These are phyloP conservation scores for Tinea semifulvella DNA, from an alignment of 2,888 invertebrate genomes.

Conservation along the genomic window DNA sequence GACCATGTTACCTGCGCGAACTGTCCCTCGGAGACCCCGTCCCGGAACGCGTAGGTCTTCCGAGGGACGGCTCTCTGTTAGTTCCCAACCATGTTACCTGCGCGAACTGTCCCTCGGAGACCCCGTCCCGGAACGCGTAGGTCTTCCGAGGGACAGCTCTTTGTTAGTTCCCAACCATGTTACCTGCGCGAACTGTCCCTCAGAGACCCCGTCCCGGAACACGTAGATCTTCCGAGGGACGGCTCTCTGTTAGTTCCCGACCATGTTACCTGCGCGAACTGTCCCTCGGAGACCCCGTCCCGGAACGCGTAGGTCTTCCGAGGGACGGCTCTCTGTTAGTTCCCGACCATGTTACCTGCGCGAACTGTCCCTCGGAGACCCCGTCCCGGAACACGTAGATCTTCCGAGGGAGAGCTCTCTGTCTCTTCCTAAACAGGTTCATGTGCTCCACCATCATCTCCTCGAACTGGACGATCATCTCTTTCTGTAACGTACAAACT, in stretches of 20 bases:
- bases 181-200: conserved; percentile 80
- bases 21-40: conserved; percentile 90
- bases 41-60: conserved; percentile 80
- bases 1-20: conserved; percentile 70
- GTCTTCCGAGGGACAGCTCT: conserved; percentile 75
- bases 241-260: too few relatives aligned
- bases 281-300: conserved; percentile 90
- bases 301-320: conserved; percentile 78
- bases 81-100: conserved; percentile 54
- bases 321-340: too few relatives aligned
- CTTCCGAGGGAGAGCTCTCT: conserved; percentile 59
- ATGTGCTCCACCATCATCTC: conserved; percentile 74
- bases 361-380: conserved; percentile 87
- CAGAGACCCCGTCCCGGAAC: conserved; percentile 88
- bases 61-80: too few relatives aligned
- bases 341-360: conserved; percentile 54
- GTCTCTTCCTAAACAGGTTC: conserved; percentile 58
- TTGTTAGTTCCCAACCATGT: too few relatives aligned
- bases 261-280: conserved; percentile 71
- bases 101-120: conserved; percentile 85
- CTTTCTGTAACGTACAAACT: conserved; percentile 51
- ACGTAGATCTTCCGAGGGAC: conserved; percentile 77
- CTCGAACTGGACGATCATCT: conserved; percentile 79
- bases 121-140: conserved; percentile 86
- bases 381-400: conserved; percentile 87